phyloP scores from a whole-genome alignment of 2,888 invertebrate species.

The Linnaemya tessellans region DNA sequence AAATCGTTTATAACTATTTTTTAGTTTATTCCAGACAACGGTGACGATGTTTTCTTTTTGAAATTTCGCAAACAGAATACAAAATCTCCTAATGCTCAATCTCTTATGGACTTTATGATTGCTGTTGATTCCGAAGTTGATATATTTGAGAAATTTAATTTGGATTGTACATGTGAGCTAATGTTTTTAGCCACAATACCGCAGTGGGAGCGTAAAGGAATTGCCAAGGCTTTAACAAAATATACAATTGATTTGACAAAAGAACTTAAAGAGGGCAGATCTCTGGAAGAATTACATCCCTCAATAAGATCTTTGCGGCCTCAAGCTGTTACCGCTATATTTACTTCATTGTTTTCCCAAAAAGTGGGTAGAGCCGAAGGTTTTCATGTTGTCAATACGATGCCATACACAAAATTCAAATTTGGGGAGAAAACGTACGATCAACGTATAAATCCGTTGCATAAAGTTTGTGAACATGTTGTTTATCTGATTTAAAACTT shows the following conservation, averaged over 20 bases:
- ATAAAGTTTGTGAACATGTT: conserved; percentile 74
- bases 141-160: conserved; percentile 86
- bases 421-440: conserved; percentile 86
- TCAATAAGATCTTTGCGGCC: conserved; percentile 77
- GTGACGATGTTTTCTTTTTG: conserved; percentile 78
- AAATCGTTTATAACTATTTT: not conserved
- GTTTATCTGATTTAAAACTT: conserved; percentile 68
- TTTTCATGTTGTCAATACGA: conserved; percentile 84
- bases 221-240: conserved; percentile 85
- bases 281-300: conserved; percentile 81
- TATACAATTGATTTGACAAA: conserved; percentile 85
- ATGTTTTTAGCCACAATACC: conserved; percentile 87
- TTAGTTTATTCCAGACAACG: conserved; percentile 76
- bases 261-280: conserved; percentile 83
- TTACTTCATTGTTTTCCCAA: conserved; percentile 85
- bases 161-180: conserved; percentile 87
- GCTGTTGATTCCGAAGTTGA: conserved; percentile 86
- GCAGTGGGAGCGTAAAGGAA: conserved; percentile 84
- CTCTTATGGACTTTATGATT: conserved; percentile 87
- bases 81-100: conserved; percentile 85
- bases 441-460: conserved; percentile 84
- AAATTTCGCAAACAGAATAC: conserved; percentile 83
- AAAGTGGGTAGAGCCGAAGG: conserved; percentile 85
- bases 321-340: conserved; percentile 85
- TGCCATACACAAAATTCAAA: conserved; percentile 84